Base-by-base conservation (phyloP, 1,140 invertebrate species). In the Antheraea mylitta region DNA sequence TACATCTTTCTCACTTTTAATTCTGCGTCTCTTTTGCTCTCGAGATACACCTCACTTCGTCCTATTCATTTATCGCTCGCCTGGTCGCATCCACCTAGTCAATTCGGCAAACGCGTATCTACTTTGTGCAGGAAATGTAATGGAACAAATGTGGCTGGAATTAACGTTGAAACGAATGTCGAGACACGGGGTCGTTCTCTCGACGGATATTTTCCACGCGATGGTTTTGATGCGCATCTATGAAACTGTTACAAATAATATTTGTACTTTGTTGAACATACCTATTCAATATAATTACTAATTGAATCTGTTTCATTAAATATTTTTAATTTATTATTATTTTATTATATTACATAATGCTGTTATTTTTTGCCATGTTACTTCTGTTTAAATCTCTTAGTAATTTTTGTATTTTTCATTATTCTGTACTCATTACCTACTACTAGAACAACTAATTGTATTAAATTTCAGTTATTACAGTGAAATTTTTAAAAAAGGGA, bases 1-100 rank as follows among this genome's bases (percentile, higher is more conserved):
- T 93, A 93, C 92, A 93, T 93, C 92, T 93, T 92, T 92, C 92
- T 93, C 92, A 92, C 92, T 93, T 93, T 91, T 92, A 87, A 87
- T 88, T 76, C 78, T 75, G 74, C 79, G 76, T 87, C 89, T 81
- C 74, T 80, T 60, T 92, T 77, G 66, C 78, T 68, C 83, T 13
- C 74, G 74, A 74, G 65, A 63, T 45, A 30, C 63, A 64, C 61
- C 79, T 81, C 80, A 71, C 69, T 69, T 42, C 77, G 61, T 86
- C 82, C 74, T 81, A 67, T 67, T 86, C 79, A 68, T 67, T 71
- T 77, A 64, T 75, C 75, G 83, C 80, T 89, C 87, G 86, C 85
- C 85, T 88, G 85, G 87, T 85, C 88, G 88, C 89, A 85, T 89
- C 87, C 87, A 87, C 88, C 89, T 89, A 90, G 89, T 90, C 88